A percentile compares a stretch with the other conserved stretches of the same genome.
Evolutionary conservation across 2,888 invertebrate species (phyloP).

Genomic region (Beris chalybata): DNA sequence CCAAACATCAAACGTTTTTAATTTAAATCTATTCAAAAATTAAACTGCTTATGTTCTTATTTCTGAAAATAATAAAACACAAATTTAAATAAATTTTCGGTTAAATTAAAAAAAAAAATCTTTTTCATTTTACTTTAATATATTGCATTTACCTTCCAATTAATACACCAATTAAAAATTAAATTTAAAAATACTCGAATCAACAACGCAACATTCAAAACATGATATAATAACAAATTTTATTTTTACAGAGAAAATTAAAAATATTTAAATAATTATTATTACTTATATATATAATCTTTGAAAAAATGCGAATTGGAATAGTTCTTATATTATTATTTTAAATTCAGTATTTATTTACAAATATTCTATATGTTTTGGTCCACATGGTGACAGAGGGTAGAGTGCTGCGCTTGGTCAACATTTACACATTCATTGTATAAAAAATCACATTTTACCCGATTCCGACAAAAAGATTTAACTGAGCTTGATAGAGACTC

Average conservation of each 20-base stretch:
- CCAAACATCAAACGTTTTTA: background rate
- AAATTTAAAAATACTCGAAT: background rate
- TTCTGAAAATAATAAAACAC: slow-evolving; percentile 2
- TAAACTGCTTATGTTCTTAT: background rate
- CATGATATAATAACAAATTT: slow-evolving; percentile 8
- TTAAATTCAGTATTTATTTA: too few species aligned
- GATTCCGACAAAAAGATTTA: too few species aligned
- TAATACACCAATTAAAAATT: slow-evolving; percentile 45
- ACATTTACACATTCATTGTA: too few species aligned
- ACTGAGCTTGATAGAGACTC: too few species aligned
- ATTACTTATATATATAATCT: too few species aligned
- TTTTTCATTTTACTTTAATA: background rate
- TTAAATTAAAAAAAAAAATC: background rate
- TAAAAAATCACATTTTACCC: too few species aligned
- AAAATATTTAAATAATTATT: slow-evolving; percentile 1
- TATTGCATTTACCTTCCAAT: slow-evolving; percentile 41
- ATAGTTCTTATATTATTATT: too few species aligned
- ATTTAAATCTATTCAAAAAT: background rate
- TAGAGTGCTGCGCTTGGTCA: too few species aligned
- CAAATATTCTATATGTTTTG: too few species aligned
- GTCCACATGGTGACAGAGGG: too few species aligned
- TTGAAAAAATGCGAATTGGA: too few species aligned
- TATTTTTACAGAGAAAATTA: slow-evolving; percentile 6
- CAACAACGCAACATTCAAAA: slow-evolving; percentile 5
- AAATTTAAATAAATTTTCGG: background rate